A percentile compares a stretch with the other conserved stretches of the same genome.
These are phyloP conservation scores for Seriola aureovittata DNA, from an alignment of 2,113 vertebrate genomes.

Conservation along the genomic window DNA sequence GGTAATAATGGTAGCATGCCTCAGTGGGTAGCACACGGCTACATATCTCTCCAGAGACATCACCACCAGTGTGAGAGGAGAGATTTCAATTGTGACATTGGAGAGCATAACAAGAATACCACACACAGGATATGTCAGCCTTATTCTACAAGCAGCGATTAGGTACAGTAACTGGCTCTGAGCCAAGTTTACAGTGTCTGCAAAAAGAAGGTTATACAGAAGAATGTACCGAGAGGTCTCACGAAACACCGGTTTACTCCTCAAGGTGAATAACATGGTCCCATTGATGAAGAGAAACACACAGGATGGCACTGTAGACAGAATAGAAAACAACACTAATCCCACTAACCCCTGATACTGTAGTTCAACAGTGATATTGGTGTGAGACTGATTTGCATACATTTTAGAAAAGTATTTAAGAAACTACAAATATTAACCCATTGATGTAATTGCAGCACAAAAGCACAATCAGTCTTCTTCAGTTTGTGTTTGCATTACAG, in stretches of 20 bases:
- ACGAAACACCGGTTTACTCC: slow-evolving; percentile 42
- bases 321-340: neutral
- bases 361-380: neutral
- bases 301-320: slow-evolving; percentile 22
- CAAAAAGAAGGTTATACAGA: slow-evolving; percentile 55
- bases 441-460: too few species aligned
- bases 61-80: slow-evolving; percentile 72
- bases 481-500: too few species aligned
- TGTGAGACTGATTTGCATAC: neutral
- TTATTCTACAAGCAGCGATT: neutral
- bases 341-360: slow-evolving; percentile 2
- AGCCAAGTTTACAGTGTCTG: slow-evolving; percentile 58
- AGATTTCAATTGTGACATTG: slow-evolving; percentile 22
- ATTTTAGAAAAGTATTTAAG: neutral
- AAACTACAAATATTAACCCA: too few species aligned
- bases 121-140: slow-evolving; percentile 41
- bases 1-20: slow-evolving; percentile 66
- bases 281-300: slow-evolving; percentile 57
- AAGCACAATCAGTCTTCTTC: too few species aligned
- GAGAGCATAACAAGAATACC: slow-evolving; percentile 3
- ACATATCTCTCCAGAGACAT: slow-evolving; percentile 80
- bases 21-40: slow-evolving; percentile 78
- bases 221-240: slow-evolving; percentile 68
- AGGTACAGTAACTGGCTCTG: slow-evolving; percentile 51
- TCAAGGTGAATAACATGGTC: slow-evolving; percentile 46